Percentiles rank a stretch among this genome's conserved stretches.
phyloP scores from a whole-genome alignment of 2,888 invertebrate genomes.

The Agonopterix alstromeriana region DNA sequence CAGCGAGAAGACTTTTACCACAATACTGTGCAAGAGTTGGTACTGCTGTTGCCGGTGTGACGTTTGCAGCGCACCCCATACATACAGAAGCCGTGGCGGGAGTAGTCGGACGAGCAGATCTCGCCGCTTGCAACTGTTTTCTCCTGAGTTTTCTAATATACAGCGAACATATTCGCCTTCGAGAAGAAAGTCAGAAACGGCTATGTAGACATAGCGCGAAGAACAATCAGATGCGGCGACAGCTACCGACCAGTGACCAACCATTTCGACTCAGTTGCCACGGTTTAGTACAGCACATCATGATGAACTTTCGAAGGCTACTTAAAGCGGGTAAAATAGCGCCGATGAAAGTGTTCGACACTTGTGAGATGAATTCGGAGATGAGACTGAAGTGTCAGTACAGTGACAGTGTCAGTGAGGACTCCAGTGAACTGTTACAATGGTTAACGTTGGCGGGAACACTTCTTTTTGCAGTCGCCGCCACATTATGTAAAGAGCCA shows the following conservation, averaged over 20 bases:
- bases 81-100: slow-evolving; percentile 98
- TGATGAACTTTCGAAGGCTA: slow-evolving; percentile 60
- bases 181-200: slow-evolving; percentile 66
- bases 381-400: slow-evolving; percentile 57
- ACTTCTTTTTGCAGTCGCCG: slow-evolving; percentile 82
- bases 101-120: slow-evolving; percentile 95
- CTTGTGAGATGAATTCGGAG: slow-evolving; percentile 46
- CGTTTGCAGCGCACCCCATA: slow-evolving; percentile 96
- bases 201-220: slow-evolving; percentile 51
- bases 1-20: slow-evolving; percentile 84
- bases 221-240: slow-evolving; percentile 40
- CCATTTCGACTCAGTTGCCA: slow-evolving; percentile 63
- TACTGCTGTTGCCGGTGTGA: slow-evolving; percentile 85
- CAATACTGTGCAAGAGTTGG: slow-evolving; percentile 79
- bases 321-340: slow-evolving; percentile 59
- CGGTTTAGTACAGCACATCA: slow-evolving; percentile 58
- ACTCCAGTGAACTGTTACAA: slow-evolving; percentile 61
- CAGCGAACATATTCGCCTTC: slow-evolving; percentile 83
- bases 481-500: slow-evolving; percentile 96
- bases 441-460: slow-evolving; percentile 79
- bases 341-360: slow-evolving; percentile 53
- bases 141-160: slow-evolving; percentile 92
- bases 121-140: slow-evolving; percentile 94
- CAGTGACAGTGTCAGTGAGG: slow-evolving; percentile 61
- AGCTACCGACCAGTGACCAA: slow-evolving; percentile 40